Base-by-base conservation (phyloP, 2,113 vertebrate genomes). In the Leptobrachium leishanense region DNA sequence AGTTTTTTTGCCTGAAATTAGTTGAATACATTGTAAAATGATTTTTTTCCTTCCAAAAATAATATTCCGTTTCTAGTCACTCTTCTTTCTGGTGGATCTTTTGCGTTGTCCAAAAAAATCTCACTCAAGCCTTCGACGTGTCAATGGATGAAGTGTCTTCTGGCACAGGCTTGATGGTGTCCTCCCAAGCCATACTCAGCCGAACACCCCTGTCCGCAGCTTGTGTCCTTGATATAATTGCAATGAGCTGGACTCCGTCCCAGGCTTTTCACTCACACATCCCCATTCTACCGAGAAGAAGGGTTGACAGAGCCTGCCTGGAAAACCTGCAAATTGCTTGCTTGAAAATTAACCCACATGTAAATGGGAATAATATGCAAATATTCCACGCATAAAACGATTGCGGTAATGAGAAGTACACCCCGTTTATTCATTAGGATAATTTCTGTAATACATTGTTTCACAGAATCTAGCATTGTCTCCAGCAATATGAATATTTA, bases 381-480 rank as follows among this genome's bases (percentile, higher is more conserved):
- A 81, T 74, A 46, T 7, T 64, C 54, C 54, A 59, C 20, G 65
- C 72, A 74, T 73, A 74, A 81, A 81, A 68, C 67, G 72, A 81
- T 68, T 68, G 50, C 65, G 68, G 42, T 81, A 74, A 81, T 43
- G 71, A 74, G 70, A 67, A 81, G 72, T 74, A 81, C 77, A 68
- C 78, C 78, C 72, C 78, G 64, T 68, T 81, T 81, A 74, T 81
- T 81, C 78, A 81, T 81, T 81, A 74, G 72, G n/a, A 81, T 81
- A 74, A 81, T 74, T 74, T 74, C 72, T 81, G 72, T 74, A 74
- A 72, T 74, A 81, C 71, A 68, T 74, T 81, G 78, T 81, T 81
- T 81, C 72, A 81, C 64, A 68, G 78, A 64, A 74, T 73, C 65
- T 81, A 68, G 64, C 64, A 73, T 81, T 81, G 78, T 74, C 64